phyloP scores from a whole-genome alignment of 1,140 invertebrate species.

The Drosophila eugracilis region DNA sequence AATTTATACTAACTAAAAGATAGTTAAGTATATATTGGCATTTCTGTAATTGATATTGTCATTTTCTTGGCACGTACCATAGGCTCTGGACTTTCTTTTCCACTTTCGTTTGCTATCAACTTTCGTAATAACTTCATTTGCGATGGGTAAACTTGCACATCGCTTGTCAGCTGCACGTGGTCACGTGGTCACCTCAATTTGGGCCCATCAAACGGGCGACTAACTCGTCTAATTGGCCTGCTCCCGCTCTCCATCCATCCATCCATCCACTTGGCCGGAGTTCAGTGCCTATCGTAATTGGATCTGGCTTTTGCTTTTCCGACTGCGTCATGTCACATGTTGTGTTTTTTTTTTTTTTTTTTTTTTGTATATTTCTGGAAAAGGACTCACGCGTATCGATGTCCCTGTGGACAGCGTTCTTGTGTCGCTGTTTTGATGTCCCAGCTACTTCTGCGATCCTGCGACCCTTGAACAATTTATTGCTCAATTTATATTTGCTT shows the following conservation, averaged over 20 bases:
- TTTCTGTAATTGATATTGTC: neutral
- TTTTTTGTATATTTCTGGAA: neutral
- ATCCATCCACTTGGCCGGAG: slow-evolving; percentile 7
- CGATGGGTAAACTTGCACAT: neutral
- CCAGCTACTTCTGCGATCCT: too few relatives aligned
- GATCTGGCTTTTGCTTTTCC: slow-evolving; percentile 52
- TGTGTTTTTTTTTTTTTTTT: neutral
- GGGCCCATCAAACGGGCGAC: slow-evolving; percentile 71
- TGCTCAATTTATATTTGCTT: slow-evolving; percentile 82
- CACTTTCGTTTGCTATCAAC: neutral
- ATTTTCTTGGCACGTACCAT: neutral
- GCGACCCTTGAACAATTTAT: slow-evolving; percentile 56
- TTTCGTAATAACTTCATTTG: slow-evolving; percentile 25
- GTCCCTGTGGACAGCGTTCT: slow-evolving; percentile 20
- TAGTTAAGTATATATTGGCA: neutral
- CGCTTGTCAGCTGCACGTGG: slow-evolving; percentile 60
- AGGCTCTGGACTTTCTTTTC: neutral
- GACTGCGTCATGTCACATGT: slow-evolving; percentile 76
- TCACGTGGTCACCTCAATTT: slow-evolving; percentile 58
- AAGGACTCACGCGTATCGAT: slow-evolving; percentile 76
- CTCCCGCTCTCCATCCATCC: slow-evolving; percentile 2
- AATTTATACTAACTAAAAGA: too few relatives aligned
- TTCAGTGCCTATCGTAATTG: slow-evolving; percentile 59
- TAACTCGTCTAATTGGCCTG: slow-evolving; percentile 69
- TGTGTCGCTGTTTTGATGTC: slow-evolving; percentile 4